Evolutionary conservation across 1,140 invertebrate genomes (phyloP).

Genomic region (Bombus pascuorum): DNA sequence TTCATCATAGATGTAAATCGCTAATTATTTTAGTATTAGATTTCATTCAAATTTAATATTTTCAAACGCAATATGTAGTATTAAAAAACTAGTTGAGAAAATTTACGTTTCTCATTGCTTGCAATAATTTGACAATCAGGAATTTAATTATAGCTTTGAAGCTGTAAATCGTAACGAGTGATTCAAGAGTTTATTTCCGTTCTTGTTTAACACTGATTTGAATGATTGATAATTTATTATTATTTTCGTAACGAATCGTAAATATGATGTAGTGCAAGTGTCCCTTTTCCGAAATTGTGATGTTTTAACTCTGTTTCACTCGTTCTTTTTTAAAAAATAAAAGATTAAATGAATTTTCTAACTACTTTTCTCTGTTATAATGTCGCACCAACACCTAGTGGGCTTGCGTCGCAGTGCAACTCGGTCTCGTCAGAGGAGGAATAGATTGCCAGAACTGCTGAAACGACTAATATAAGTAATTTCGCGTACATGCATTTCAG

Average conservation of each 20-base stretch:
- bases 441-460: constrained; percentile 4
- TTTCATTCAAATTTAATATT: background rate
- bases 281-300: background rate
- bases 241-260: background rate
- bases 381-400: background rate
- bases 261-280: background rate
- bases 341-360: constrained; percentile 2
- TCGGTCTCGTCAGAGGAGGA: background rate
- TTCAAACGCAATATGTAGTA: background rate
- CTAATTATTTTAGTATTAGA: background rate
- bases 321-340: background rate
- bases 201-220: background rate
- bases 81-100: background rate
- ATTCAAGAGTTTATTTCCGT: background rate
- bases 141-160: background rate
- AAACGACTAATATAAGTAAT: constrained; percentile 1
- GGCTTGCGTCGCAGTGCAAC: constrained; percentile 1
- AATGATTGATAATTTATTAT: background rate
- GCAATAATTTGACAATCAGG: background rate
- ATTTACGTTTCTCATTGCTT: background rate
- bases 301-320: background rate
- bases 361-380: constrained; percentile 22
- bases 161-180: background rate
- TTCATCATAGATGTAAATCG: background rate
- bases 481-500: background rate